phyloP scores from a whole-genome alignment of 2,113 vertebrate species.

The Progne subis region DNA sequence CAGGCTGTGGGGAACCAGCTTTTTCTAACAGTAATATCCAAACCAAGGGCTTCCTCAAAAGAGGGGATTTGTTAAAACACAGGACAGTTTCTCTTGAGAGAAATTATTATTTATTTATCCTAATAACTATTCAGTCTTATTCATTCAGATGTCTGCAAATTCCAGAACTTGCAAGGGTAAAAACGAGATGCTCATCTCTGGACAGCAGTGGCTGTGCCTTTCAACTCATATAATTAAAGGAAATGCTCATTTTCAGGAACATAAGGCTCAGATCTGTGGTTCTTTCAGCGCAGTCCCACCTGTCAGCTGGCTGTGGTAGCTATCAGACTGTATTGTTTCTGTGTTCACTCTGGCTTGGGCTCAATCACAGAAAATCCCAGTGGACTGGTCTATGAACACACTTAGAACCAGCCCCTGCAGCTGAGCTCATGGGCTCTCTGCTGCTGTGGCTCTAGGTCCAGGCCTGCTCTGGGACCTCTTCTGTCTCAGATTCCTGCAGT shows the following conservation, averaged over 20 bases:
- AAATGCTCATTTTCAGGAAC: background rate
- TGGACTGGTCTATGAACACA: rapidly evolving
- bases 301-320: background rate
- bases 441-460: background rate
- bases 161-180: background rate
- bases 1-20: background rate
- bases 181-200: background rate
- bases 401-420: background rate
- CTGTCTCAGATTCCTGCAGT: background rate
- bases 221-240: background rate
- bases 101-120: background rate
- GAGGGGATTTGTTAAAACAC: rapidly evolving
- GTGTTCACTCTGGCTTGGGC: rapidly evolving
- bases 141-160: background rate
- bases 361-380: background rate
- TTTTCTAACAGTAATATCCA: background rate
- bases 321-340: background rate
- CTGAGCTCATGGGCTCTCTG: background rate
- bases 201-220: background rate
- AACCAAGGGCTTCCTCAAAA: background rate
- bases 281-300: background rate
- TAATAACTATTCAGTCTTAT: background rate
- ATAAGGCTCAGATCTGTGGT: background rate
- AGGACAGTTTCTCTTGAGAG: background rate
- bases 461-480: background rate